Percentiles rank a stretch among this genome's conserved stretches.
Evolutionary conservation across 2,888 invertebrate genomes (phyloP).

Genomic region (Atethmia centrago): DNA sequence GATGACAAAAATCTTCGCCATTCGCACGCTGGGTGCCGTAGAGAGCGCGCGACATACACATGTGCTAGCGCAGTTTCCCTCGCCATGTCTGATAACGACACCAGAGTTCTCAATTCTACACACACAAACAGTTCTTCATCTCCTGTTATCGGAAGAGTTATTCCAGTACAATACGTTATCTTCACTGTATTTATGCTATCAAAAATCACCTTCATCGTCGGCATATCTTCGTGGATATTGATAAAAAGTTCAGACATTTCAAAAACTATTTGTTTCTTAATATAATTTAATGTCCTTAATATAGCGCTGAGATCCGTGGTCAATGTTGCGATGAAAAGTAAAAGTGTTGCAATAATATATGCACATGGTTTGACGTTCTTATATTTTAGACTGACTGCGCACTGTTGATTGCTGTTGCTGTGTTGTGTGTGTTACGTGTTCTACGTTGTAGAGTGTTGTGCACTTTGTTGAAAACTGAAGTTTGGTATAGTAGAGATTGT

Average conservation of each 20-base stretch:
- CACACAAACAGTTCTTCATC: neutral
- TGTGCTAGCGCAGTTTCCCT: neutral
- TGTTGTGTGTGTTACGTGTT: conserved; percentile 51
- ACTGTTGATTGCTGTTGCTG: conserved; percentile 51
- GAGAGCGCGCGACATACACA: neutral
- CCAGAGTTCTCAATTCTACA: conserved; percentile 12
- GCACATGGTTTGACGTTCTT: conserved; percentile 8
- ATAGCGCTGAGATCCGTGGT: neutral
- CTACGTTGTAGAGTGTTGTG: conserved; percentile 38
- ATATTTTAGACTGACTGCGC: conserved; percentile 34
- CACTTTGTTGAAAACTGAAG: conserved; percentile 13
- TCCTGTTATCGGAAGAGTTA: neutral
- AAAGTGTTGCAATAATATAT: neutral
- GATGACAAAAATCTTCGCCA: neutral
- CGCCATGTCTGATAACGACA: conserved; percentile 35
- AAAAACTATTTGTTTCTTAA: conserved; percentile 54
- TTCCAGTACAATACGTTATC: neutral
- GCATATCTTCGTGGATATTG: conserved; percentile 46
- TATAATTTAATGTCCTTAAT: conserved; percentile 37
- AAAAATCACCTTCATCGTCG: conserved; percentile 21
- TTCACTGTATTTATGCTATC: conserved; percentile 19
- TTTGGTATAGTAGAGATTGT: neutral
- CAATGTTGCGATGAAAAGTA: neutral
- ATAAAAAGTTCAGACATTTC: conserved; percentile 48
- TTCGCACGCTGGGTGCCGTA: neutral